These are phyloP conservation scores for Keiferia lycopersicella DNA, from an alignment of 2,888 invertebrate species.

Conservation along the genomic window DNA sequence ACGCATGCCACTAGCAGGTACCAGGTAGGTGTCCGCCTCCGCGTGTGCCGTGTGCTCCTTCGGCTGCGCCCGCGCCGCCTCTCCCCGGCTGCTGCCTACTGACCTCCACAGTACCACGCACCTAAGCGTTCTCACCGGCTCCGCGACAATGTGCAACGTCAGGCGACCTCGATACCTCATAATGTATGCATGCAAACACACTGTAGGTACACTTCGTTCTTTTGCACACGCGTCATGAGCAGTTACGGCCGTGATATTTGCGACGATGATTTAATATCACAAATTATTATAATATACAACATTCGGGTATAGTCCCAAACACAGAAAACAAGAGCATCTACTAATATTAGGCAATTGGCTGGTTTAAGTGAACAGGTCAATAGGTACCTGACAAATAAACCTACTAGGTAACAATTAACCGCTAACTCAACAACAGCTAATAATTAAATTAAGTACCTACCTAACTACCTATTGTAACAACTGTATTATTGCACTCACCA, in stretches of 20 bases:
- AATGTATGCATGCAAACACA: slow-evolving; percentile 31
- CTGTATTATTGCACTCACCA: slow-evolving; percentile 82
- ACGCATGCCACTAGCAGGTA: not conserved
- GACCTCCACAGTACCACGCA: slow-evolving; percentile 50
- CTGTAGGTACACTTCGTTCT: slow-evolving; percentile 17
- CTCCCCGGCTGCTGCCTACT: slow-evolving; percentile 39
- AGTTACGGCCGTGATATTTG: not conserved
- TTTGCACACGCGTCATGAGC: slow-evolving; percentile 15
- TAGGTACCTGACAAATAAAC: not conserved
- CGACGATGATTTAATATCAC: slow-evolving; percentile 10
- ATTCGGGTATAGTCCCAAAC: slow-evolving; percentile 3
- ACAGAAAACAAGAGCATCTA: too few species aligned
- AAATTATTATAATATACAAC: too few species aligned
- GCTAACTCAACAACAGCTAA: slow-evolving; percentile 1
- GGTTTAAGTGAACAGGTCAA: too few species aligned
- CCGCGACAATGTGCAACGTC: slow-evolving; percentile 42
- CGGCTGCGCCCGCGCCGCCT: slow-evolving; percentile 34
- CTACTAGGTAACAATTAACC: not conserved
- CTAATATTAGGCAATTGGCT: not conserved
- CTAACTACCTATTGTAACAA: not conserved
- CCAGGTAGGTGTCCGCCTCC: slow-evolving; percentile 13
- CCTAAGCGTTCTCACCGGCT: slow-evolving; percentile 51
- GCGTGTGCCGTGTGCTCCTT: slow-evolving; percentile 28
- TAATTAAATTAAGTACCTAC: not conserved
- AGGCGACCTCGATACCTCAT: slow-evolving; percentile 54